phyloP scores from a whole-genome alignment of 2,113 vertebrate genomes.

The Ciconia maguari region DNA sequence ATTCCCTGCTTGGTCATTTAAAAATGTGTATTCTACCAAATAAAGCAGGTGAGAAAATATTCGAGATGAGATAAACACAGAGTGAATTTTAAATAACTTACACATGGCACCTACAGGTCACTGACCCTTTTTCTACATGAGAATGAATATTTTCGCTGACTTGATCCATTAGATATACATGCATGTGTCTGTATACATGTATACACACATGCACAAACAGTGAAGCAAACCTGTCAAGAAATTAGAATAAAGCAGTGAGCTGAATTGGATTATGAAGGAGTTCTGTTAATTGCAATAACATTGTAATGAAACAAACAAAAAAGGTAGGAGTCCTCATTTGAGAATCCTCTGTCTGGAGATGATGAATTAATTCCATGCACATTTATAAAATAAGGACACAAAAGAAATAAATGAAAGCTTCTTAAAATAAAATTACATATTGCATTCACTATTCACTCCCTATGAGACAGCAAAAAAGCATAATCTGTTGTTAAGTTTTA shows the following conservation, averaged over 20 bases:
- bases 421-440: neutral
- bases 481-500: neutral
- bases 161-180: neutral
- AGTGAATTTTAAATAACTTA: neutral
- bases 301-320: neutral
- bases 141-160: neutral
- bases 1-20: slow-evolving; percentile 15
- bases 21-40: neutral
- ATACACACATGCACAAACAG: neutral
- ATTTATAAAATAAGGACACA: neutral
- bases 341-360: neutral
- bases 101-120: neutral
- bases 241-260: neutral
- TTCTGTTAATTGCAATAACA: neutral
- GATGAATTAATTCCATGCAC: neutral
- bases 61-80: neutral
- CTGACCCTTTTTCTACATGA: neutral
- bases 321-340: neutral
- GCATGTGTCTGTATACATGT: neutral
- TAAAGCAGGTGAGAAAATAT: slow-evolving; percentile 5
- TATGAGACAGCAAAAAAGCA: neutral
- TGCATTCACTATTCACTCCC: neutral
- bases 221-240: neutral
- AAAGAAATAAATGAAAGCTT: neutral
- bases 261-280: neutral